Evolutionary conservation across 2,113 vertebrate species (phyloP), one percentile per base, ranked within the genome.

Genomic region (human): DNA sequence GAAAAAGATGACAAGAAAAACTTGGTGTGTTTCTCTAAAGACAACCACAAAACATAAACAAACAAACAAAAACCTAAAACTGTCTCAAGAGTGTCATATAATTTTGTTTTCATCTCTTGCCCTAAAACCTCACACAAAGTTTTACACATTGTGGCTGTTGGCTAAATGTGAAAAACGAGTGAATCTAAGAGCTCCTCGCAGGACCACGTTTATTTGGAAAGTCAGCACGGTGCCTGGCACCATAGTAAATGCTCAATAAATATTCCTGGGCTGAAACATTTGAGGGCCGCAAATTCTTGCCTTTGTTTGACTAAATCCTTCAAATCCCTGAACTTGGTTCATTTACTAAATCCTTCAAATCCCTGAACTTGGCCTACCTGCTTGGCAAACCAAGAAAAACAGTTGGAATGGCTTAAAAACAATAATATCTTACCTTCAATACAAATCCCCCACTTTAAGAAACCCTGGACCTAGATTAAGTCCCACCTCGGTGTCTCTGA

Each of bases 161-260:
- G 73, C 80, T 73, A 45, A 17, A 4, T 38, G 16, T 5, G 50
- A 84, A 75, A 61, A 35, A 1, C 17, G 35, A 73, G 45, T 8
- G 5, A 2, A 2, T 78, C 68, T 79, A 9, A 32, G 23, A 38
- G 23, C 25, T 40, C 40, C 55, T 59, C 38, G 8, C 32, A 35
- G 61, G 91, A 35, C 50, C 52, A 6, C 13, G 3, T 68, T 75
- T 43, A 16, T 43, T 52, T 17, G 27, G 35, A 73, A 52, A 73
- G n/a, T 11, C 73, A 79, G 48, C n/a, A 55, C 45, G 4, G 0
- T 30, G 20, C 66, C 22, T 3, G 17, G 45, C 32, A 25, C 55
- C 17, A 0, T 3, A 20, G 87, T 50, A 50, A 14, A 30, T 38
- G 23, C 61, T 50, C 8, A 0, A 1, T 61, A 61, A 50, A 6